Conservation (phyloP, 2,888 invertebrate genomes). For the Mamestra brassicae region DNA sequence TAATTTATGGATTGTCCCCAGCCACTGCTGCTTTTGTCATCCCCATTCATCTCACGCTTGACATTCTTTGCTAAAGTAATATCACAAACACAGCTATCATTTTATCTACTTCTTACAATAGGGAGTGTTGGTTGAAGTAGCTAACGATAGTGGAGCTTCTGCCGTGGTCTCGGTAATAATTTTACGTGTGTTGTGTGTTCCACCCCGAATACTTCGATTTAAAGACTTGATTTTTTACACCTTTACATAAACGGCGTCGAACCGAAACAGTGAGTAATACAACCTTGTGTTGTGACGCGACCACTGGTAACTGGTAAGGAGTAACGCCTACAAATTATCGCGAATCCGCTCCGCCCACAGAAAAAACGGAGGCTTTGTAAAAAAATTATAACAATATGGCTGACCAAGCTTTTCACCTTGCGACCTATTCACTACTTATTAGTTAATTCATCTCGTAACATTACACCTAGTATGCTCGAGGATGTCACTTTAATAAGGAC, state of each 20-base stretch:
- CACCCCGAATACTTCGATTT: conserved; percentile 27
- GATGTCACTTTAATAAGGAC: conserved; percentile 11
- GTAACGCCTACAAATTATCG: conserved; percentile 86
- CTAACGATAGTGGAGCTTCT: background rate
- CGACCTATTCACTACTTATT: conserved; percentile 24
- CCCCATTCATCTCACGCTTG: background rate
- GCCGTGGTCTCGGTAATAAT: background rate
- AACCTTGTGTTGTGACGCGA: conserved; percentile 81
- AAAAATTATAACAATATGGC: conserved; percentile 74
- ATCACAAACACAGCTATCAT: background rate
- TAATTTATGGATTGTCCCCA: too few relatives aligned
- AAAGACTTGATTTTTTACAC: conserved; percentile 55
- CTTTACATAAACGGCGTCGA: conserved; percentile 59
- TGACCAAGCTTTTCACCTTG: conserved; percentile 58
- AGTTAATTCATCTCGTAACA: conserved; percentile 19
- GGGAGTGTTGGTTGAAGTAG: background rate
- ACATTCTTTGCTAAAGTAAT: background rate
- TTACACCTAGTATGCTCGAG: conserved; percentile 18
- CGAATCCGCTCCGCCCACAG: conserved; percentile 87
- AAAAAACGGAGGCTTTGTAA: conserved; percentile 74
- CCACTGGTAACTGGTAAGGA: conserved; percentile 68
- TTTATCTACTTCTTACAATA: background rate
- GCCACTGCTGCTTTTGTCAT: background rate
- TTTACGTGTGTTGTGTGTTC: conserved; percentile 4
- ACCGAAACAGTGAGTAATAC: conserved; percentile 81